Evolutionary conservation across 2,113 vertebrate genomes (phyloP), one percentile per base, ranked within the genome.

Genomic region (pig (Sus scrofa)): DNA sequence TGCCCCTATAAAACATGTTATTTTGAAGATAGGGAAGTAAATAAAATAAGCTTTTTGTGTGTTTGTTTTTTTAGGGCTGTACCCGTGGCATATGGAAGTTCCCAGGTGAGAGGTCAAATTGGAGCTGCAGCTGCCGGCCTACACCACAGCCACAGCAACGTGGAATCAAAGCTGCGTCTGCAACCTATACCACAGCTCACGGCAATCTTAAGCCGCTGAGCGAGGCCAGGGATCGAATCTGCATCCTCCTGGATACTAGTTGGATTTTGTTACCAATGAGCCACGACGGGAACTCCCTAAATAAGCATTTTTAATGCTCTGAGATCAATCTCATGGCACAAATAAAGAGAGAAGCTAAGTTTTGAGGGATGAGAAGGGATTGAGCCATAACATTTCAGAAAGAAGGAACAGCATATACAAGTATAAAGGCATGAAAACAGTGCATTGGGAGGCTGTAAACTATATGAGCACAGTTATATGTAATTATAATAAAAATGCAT

Each of bases 231-330:
- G 44, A 44, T 44, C 44, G 44, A 44, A 44, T 8, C 44, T 44
- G 44, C 44, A 44, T 44, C 44, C 44, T 44, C 44, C 4, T 44
- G 44, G 44, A 4, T 44, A 44, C 44, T 44, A 44, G 44, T 44
- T 44, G 44, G 44, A 44, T 44, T 44, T 44, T 44, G 44, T 44
- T 8, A 44, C 44, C 44, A 8, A 44, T 44, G 44, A 44, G 44
- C 44, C 44, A 44, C 8, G 44, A 44, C 44, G 8, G 44, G 8
- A 4, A 44, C 44, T 44, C 44, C 44, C 44, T 83, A 78, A 96
- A 86, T 93, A 93, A 95, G 30, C 44, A 50, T 32, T 94, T 97
- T 22, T 91, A 94, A 82, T 85, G 65, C 30, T 56, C 24, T 75
- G n/a, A 96, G 73, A 11, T 85, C 91, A 86, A 86, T 91, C 60